These are phyloP conservation scores for Xiphias gladius DNA, from an alignment of 2,113 vertebrate species.

Conservation along the genomic window DNA sequence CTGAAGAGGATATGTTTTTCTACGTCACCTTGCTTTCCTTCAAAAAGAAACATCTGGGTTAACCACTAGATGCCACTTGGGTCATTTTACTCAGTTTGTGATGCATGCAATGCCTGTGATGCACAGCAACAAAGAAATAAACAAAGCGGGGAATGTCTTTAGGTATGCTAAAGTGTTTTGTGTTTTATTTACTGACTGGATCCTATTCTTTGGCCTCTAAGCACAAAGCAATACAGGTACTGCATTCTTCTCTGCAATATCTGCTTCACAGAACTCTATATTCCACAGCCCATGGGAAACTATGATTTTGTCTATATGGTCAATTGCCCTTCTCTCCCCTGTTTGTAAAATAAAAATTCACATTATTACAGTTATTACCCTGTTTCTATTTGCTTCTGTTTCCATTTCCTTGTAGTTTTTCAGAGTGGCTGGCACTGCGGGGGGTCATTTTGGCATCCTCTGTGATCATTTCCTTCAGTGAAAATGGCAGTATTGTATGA, in stretches of 20 bases:
- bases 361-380: conserved; percentile 12
- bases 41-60: conserved; percentile 10
- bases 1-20: background rate
- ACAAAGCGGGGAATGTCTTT: conserved; percentile 24
- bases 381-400: background rate
- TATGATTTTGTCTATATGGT: conserved; percentile 10
- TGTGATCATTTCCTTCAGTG: conserved; percentile 48
- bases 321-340: conserved; percentile 13
- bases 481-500: conserved; percentile 61
- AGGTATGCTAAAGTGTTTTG: conserved; percentile 16
- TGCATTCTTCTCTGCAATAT: conserved; percentile 15
- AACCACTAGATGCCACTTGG: conserved; percentile 34
- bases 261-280: background rate
- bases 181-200: conserved; percentile 8
- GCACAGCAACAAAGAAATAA: conserved; percentile 36
- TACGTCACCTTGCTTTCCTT: background rate
- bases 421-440: conserved; percentile 22
- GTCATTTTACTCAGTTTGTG: conserved; percentile 5
- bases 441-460: conserved; percentile 34
- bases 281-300: conserved; percentile 15
- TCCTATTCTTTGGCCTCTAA: conserved; percentile 3
- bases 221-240: conserved; percentile 20
- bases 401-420: conserved; percentile 29
- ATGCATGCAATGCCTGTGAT: background rate
- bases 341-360: conserved; percentile 12